phyloP scores from a whole-genome alignment of 2,888 invertebrate species.

The Frankliniella intonsa region DNA sequence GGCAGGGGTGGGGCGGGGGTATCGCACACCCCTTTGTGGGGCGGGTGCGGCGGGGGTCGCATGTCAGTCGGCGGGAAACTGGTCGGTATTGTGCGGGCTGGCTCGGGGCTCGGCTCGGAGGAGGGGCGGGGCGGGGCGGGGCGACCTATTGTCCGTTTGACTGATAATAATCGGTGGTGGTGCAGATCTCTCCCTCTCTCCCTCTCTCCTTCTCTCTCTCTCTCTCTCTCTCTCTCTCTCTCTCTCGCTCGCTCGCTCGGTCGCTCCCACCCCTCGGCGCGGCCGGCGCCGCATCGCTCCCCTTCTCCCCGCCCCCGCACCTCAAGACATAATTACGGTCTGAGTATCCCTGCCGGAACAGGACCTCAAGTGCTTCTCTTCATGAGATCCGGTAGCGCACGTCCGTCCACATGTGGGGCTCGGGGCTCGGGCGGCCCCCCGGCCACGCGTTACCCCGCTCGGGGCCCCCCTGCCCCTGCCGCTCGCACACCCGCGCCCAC shows the following conservation, averaged over 20 bases:
- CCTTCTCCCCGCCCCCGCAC: background rate
- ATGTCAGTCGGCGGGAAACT: constrained; percentile 6
- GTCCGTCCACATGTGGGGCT: background rate
- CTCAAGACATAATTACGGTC: background rate
- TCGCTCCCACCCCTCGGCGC: too few species aligned
- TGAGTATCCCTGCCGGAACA: constrained; percentile 2
- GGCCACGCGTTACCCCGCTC: too few species aligned
- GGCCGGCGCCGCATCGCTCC: background rate
- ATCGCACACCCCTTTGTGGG: background rate
- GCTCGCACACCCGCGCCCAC: too few species aligned
- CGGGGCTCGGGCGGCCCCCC: background rate
- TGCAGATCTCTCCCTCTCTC: background rate
- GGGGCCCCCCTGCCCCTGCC: too few species aligned
- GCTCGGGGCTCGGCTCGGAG: background rate
- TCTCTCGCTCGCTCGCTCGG: too few species aligned
- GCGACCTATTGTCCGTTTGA: constrained; percentile 12
- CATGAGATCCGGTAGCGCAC: constrained; percentile 1
- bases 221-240: background rate
- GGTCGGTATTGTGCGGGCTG: background rate
- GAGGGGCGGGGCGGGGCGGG: too few species aligned
- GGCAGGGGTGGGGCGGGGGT: too few species aligned
- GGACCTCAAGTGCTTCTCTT: constrained; percentile 11
- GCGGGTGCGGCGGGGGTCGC: background rate
- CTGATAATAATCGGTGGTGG: background rate
- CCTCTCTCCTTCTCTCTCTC: too few species aligned